Base-by-base conservation (phyloP, 2,797 vertebrate genomes). In the Poeciliopsis infans region DNA sequence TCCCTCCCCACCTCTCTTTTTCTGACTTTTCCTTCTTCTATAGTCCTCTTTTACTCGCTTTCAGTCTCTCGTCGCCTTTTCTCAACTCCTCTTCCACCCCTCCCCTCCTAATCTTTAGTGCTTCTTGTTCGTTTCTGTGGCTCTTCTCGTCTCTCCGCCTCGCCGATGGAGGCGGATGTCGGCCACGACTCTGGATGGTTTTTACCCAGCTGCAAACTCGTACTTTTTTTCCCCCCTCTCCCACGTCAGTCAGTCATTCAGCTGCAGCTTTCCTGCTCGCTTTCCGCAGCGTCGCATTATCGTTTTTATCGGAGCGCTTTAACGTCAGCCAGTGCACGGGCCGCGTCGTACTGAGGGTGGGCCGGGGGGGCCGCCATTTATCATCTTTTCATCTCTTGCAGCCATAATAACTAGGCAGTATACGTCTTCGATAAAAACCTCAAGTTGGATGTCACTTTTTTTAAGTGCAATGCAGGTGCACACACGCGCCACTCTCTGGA, bases 131-230 rank as follows among this genome's bases (percentile, higher is more conserved):
- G 31, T 82, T 84, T 75, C 51, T 59, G 55, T 64, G 7, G 12
- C 76, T 57, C 80, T 76, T 78, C 53, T 70, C 53, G 5, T 68
- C 75, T 57, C 79, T 69, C 74, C 83, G 78, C 69, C 86, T 89
- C 25, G 16, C 85, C 87, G 88, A 88, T 90, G 76, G 66, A 85
- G 74, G 76, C 18, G 43, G 85, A 85, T 76, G 84, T 83, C 81
- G 74, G 70, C 7, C 7, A 1, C 7, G 71, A 70, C 70, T 75
- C 71, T 46, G 72, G 81, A 80, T 71, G 84, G 76, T 23, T 85
- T 83, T 41, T 43, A 80, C 70, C 72, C 70, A 16, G 72, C 41
- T 51, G 36, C 51, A 74, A 72, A 85, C 83, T 79, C 31, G 68
- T 12, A 81, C 79, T 75, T 72, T 49, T 49, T 36, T 5, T 5